These are phyloP conservation scores for Polydrusus cervinus DNA, from an alignment of 2,888 invertebrate species.

Conservation along the genomic window DNA sequence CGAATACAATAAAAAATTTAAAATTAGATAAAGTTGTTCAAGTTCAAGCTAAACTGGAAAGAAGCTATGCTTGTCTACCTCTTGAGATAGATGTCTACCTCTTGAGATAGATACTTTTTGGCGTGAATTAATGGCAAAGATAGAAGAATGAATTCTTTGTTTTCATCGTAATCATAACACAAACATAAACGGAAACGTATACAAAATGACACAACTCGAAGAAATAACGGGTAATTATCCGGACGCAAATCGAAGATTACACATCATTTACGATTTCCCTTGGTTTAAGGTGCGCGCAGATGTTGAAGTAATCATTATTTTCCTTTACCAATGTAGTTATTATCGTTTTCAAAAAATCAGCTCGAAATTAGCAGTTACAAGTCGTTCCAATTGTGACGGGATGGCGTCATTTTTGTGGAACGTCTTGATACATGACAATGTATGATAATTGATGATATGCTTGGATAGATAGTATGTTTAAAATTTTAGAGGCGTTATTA, in stretches of 20 bases:
- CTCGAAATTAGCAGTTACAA: slow-evolving; percentile 10
- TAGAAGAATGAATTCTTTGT: too few relatives aligned
- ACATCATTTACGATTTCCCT: slow-evolving; percentile 35
- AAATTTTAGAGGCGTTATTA: too few relatives aligned
- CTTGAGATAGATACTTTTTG: too few relatives aligned
- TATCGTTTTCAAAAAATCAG: slow-evolving; percentile 8
- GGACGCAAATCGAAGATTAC: slow-evolving; percentile 34
- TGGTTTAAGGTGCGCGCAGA: slow-evolving; percentile 31
- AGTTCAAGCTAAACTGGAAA: too few relatives aligned
- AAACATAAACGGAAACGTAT: slow-evolving; percentile 22
- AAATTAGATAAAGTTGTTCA: too few relatives aligned
- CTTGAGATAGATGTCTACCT: too few relatives aligned
- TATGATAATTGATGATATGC: neutral
- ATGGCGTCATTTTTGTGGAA: slow-evolving; percentile 1
- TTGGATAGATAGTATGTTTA: too few relatives aligned
- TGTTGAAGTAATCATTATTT: slow-evolving; percentile 35
- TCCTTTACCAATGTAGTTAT: slow-evolving; percentile 15
- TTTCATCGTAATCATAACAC: neutral
- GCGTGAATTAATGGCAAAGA: too few relatives aligned
- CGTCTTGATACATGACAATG: slow-evolving; percentile 15
- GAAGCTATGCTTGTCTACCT: too few relatives aligned
- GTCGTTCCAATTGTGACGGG: slow-evolving; percentile 8
- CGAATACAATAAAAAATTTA: too few relatives aligned
- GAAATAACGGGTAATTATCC: slow-evolving; percentile 20
- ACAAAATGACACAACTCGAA: slow-evolving; percentile 21